A percentile compares a stretch with the other conserved stretches of the same genome.
Conservation (phyloP, 2,888 invertebrate genomes). For the Marronus borbonicus region DNA sequence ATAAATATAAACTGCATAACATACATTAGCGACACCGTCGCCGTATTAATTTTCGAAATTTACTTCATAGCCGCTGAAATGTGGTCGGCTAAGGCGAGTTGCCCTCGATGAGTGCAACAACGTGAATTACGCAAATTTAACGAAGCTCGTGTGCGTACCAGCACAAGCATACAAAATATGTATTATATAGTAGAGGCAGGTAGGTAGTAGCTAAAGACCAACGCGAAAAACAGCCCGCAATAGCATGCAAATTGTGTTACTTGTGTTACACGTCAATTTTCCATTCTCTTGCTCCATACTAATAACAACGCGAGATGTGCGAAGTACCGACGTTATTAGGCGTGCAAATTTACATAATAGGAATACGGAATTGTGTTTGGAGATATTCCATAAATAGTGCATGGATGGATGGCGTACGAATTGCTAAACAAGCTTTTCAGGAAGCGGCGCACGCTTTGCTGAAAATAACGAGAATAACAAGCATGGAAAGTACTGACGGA, state of each 20-base stretch:
- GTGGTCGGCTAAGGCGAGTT: no score
- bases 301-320: constrained; percentile 24
- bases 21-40: no score
- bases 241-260: constrained; percentile 31
- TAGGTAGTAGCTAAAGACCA: not conserved
- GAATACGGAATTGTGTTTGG: constrained; percentile 19
- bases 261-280: constrained; percentile 42
- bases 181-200: not conserved
- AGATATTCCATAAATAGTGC: constrained; percentile 7
- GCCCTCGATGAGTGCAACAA: no score
- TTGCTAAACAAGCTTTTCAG: not conserved
- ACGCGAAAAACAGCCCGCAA: constrained; percentile 6
- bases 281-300: constrained; percentile 17
- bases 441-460: not conserved
- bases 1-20: no score
- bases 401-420: not conserved
- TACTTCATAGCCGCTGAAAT: no score
- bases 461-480: constrained; percentile 2
- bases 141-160: not conserved
- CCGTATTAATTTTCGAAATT: no score
- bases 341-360: constrained; percentile 35
- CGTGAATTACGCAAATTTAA: not conserved
- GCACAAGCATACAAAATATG: not conserved
- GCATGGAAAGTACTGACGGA: no score
- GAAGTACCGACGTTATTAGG: constrained; percentile 35